Evolutionary conservation across 2,888 invertebrate species (phyloP).

Genomic region (Microctonus brassicae): DNA sequence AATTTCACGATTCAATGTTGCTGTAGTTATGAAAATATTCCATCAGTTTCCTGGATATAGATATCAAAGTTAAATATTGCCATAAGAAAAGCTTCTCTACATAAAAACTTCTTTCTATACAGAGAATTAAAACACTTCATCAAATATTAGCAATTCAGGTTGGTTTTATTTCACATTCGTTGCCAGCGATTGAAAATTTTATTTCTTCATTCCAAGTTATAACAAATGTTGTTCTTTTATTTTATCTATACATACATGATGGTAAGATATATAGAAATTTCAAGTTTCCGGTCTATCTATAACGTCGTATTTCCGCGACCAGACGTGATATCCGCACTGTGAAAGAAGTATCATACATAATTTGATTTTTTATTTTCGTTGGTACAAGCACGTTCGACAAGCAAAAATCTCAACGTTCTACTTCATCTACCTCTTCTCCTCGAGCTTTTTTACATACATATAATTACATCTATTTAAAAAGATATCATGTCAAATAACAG

Average conservation of each 20-base stretch:
- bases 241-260: background rate
- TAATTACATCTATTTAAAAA: too few species aligned
- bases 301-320: background rate
- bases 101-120: background rate
- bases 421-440: too few species aligned
- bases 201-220: background rate
- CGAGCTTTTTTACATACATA: too few species aligned
- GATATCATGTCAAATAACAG: too few species aligned
- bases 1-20: background rate
- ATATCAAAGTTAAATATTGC: background rate
- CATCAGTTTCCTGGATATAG: background rate
- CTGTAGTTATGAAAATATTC: background rate
- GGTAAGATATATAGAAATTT: background rate
- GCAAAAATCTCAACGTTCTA: background rate
- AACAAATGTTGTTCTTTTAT: background rate
- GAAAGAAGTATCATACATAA: background rate
- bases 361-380: background rate
- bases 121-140: background rate
- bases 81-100: background rate
- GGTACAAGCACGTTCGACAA: conserved; percentile 1
- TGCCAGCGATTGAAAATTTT: too few species aligned
- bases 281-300: background rate
- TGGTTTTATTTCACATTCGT: too few species aligned
- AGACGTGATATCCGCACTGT: conserved; percentile 5
- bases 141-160: background rate